Percentiles rank a stretch among this genome's conserved stretches.
Evolutionary conservation across 2,888 invertebrate species (phyloP).

Genomic region (Diarsia brunnea): DNA sequence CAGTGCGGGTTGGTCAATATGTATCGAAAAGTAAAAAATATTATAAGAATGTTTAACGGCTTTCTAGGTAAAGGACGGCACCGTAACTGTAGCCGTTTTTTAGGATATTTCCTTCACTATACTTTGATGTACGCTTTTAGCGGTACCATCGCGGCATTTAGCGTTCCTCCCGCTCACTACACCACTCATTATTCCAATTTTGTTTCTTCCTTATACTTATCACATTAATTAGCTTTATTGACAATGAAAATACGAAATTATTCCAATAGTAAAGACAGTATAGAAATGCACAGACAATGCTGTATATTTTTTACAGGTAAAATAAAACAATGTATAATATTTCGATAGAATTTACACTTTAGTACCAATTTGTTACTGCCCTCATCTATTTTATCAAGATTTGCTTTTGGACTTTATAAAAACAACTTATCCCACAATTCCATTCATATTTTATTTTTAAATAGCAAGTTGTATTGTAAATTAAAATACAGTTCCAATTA

Average conservation of each 20-base stretch:
- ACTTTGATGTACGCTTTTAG: neutral
- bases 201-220: conserved; percentile 8
- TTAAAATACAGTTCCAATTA: conserved; percentile 27
- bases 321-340: neutral
- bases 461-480: conserved; percentile 17
- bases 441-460: neutral
- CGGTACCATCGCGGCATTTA: neutral
- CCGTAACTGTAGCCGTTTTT: neutral
- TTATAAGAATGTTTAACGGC: too few relatives aligned
- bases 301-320: neutral
- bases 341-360: too few relatives aligned
- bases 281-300: too few relatives aligned
- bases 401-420: neutral
- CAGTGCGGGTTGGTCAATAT: too few relatives aligned
- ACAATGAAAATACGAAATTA: conserved; percentile 18
- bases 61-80: too few relatives aligned
- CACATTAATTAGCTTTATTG: conserved; percentile 28
- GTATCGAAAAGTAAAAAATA: too few relatives aligned
- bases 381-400: neutral
- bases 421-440: neutral
- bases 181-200: conserved; percentile 41
- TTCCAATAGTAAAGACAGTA: conserved; percentile 13
- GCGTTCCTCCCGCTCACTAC: conserved; percentile 3
- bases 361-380: neutral
- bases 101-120: neutral